Base-by-base conservation (phyloP, 2,113 vertebrate genomes). In the Arizona elegans region DNA sequence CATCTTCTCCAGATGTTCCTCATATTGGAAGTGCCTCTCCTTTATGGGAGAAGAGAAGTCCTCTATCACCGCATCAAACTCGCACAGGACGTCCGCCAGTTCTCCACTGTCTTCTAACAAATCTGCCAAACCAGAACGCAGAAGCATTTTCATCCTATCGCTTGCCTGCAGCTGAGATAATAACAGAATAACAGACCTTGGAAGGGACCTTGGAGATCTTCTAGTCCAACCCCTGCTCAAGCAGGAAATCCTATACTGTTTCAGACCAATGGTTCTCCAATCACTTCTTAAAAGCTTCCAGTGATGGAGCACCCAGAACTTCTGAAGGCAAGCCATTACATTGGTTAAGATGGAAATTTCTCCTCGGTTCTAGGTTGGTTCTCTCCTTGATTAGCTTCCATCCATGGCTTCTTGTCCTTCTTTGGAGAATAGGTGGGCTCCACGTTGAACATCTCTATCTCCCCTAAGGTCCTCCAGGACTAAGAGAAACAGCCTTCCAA, bases 41-140 rank as follows among this genome's bases (percentile, higher is more conserved):
- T 98, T 98, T 93, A 98, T 97, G 54, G 99, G 99, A 15, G 99
- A 98, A 56, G 98, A 97, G 97, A 99, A 99, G 94, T 99, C 99
- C 0, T 98, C 98, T 89, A 99, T 98, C 95, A 99, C 99, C 1
- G 99, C 99, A 59, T 99, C 98, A 54, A 99, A 99, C 97, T 99
- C 99, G 0, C 99, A 98, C 93, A 99, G 97, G 55, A 98, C 99
- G 70, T 99, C 99, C 3, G 94, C 98, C 96, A 99, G 96, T 43
- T 97, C 98, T 10, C 91, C 97, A 5, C 95, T 95, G 10, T 93
- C 96, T 29, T 92, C 93, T 23, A 87, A 54, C 33, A 88, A 89
- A 2, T 75, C 96, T 81, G 94, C 92, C 0, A 38, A 47, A 94
- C 55, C 59, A 93, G 55, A 38, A 26, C 0, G 90, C 17, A 92